A percentile compares a stretch with the other conserved stretches of the same genome.
Evolutionary conservation across 1,140 invertebrate species (phyloP).

Genomic region (Phortica variegata): DNA sequence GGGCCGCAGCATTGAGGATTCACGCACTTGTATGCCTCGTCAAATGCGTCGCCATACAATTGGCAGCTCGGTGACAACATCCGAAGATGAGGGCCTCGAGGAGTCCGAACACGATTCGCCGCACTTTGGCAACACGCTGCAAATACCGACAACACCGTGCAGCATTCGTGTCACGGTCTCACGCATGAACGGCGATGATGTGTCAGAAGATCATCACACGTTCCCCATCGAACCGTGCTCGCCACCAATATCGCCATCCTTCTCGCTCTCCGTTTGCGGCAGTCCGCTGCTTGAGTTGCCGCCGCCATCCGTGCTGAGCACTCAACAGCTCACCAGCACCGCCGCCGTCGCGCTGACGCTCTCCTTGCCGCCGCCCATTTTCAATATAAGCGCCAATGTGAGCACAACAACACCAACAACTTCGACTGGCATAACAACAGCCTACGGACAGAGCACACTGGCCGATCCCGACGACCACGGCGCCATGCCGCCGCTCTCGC

Average conservation of each 20-base stretch:
- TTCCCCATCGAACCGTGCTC: constrained; percentile 53
- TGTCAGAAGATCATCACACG: constrained; percentile 38
- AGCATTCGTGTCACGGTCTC: constrained; percentile 72
- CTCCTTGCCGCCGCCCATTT: constrained; percentile 9
- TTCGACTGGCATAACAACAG: background rate
- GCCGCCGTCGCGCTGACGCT: constrained; percentile 8
- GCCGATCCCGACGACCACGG: constrained; percentile 37
- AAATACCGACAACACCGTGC: constrained; percentile 54
- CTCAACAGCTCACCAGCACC: constrained; percentile 15
- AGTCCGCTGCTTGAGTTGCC: constrained; percentile 59
- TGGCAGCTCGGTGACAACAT: constrained; percentile 44
- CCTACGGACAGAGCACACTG: constrained; percentile 30
- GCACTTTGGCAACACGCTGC: constrained; percentile 44
- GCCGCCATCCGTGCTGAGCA: constrained; percentile 19
- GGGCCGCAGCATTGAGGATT: constrained; percentile 41
- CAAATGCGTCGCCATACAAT: constrained; percentile 50
- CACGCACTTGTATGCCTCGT: constrained; percentile 33
- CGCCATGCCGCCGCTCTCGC: constrained; percentile 25
- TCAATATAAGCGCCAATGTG: too few relatives aligned
- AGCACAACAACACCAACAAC: background rate
- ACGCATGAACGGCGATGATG: constrained; percentile 57
- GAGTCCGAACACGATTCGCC: constrained; percentile 43
- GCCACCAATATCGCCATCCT: constrained; percentile 59
- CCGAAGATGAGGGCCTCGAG: constrained; percentile 47
- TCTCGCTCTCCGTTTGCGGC: constrained; percentile 35